phyloP scores from a whole-genome alignment of 1,140 invertebrate genomes.

The Cyclina sinensis region DNA sequence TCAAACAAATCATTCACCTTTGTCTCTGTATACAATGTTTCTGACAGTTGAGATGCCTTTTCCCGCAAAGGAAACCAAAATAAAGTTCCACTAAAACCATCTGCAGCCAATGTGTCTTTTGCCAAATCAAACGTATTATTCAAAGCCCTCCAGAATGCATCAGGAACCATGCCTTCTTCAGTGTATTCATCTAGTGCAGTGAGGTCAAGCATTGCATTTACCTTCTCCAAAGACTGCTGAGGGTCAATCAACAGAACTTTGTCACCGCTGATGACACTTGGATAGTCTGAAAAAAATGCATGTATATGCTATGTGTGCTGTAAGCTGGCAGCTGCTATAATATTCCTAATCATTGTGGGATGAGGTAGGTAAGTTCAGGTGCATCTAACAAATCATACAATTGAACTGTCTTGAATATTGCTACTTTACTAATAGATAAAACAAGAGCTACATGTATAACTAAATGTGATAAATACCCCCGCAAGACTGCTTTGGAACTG shows the following conservation, averaged over 20 bases:
- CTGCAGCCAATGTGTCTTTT: slow-evolving; percentile 26
- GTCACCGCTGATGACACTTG: slow-evolving; percentile 48
- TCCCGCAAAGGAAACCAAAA: slow-evolving; percentile 82
- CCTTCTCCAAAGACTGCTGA: not conserved
- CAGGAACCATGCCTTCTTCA: slow-evolving; percentile 9
- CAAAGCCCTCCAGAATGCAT: slow-evolving; percentile 9
- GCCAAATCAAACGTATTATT: slow-evolving; percentile 54
- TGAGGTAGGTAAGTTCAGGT: no score
- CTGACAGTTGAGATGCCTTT: slow-evolving; percentile 59
- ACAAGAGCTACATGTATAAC: no score
- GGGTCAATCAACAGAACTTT: slow-evolving; percentile 52
- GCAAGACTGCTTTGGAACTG: not conserved
- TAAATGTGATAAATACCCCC: not conserved
- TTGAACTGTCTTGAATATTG: no score
- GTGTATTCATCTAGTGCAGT: not conserved
- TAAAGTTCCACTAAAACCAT: slow-evolving; percentile 75
- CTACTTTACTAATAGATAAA: no score
- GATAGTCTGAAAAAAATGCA: slow-evolving; percentile 45
- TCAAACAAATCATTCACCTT: slow-evolving; percentile 73
- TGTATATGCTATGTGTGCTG: no score
- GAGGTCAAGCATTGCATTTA: slow-evolving; percentile 14
- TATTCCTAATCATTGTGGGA: no score
- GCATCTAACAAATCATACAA: no score
- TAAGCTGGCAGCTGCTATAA: no score
- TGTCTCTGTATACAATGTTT: slow-evolving; percentile 67